These are phyloP conservation scores for Danaus melanippus DNA, from an alignment of 1,140 invertebrate genomes.

Conservation along the genomic window DNA sequence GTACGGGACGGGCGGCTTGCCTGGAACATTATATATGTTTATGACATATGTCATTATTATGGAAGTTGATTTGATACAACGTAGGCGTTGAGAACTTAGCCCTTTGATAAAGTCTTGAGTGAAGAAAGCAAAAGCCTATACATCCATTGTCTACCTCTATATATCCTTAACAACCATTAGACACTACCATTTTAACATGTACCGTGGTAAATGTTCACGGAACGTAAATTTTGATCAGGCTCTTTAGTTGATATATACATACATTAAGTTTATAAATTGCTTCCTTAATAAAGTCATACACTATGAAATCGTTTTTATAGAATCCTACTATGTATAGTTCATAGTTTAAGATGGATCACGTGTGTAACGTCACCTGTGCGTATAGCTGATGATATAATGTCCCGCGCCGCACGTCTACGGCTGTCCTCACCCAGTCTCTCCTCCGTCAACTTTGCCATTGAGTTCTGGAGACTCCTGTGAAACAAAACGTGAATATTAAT, in stretches of 20 bases:
- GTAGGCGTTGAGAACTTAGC: neutral
- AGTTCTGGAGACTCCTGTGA: conserved; percentile 59
- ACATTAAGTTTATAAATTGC: no score
- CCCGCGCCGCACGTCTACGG: conserved; percentile 58
- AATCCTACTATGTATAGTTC: neutral
- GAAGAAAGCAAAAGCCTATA: neutral
- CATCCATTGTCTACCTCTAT: no score
- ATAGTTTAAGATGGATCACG: conserved; percentile 5
- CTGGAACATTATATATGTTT: conserved; percentile 21
- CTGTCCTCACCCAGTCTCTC: conserved; percentile 69
- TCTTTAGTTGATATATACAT: no score
- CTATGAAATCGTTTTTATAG: no score
- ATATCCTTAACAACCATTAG: no score
- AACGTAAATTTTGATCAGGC: neutral
- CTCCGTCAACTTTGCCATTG: conserved; percentile 64
- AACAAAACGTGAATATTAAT: no score
- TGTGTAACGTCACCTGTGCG: conserved; percentile 41
- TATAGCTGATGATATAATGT: conserved; percentile 62
- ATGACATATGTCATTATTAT: no score
- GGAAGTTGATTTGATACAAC: no score
- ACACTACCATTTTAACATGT: no score
- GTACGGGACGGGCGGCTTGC: conserved; percentile 75
- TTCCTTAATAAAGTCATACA: no score
- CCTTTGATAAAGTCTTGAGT: neutral
- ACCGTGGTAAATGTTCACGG: no score